Conservation (phyloP, 2,797 vertebrate genomes). For the Microctenopoma stevenorrisi region DNA sequence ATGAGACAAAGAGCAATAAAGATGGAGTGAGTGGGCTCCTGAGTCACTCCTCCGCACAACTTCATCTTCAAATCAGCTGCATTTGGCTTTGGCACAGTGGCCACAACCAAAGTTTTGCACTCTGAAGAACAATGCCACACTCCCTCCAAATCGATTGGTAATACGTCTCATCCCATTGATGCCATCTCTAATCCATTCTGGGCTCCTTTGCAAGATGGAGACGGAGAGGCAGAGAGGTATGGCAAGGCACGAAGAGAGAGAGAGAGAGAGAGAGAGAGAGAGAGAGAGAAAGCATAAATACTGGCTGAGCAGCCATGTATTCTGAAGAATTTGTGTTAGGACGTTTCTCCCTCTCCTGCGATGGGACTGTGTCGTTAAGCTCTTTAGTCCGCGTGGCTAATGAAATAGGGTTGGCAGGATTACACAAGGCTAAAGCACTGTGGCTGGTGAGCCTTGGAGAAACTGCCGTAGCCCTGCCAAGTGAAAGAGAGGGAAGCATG, state of each 20-base stretch:
- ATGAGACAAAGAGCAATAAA: slow-evolving; percentile 49
- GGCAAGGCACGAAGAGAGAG: slow-evolving; percentile 37
- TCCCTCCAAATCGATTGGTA: slow-evolving; percentile 85
- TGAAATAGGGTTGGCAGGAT: slow-evolving; percentile 86
- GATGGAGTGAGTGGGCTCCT: slow-evolving; percentile 36
- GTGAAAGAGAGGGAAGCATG: slow-evolving; percentile 64
- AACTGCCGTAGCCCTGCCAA: slow-evolving; percentile 76
- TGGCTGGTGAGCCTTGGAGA: slow-evolving; percentile 83
- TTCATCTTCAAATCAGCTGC: slow-evolving; percentile 75
- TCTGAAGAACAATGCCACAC: slow-evolving; percentile 79
- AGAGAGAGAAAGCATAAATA: slow-evolving; percentile 69
- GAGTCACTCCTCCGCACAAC: slow-evolving; percentile 47
- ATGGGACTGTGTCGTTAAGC: slow-evolving; percentile 83
- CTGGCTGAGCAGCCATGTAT: slow-evolving; percentile 77
- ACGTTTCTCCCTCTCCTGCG: slow-evolving; percentile 64
- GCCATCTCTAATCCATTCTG: slow-evolving; percentile 86
- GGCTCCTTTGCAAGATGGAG: slow-evolving; percentile 77
- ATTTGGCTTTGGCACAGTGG: slow-evolving; percentile 66
- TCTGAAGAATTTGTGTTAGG: slow-evolving; percentile 80
- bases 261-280: slow-evolving; percentile 40
- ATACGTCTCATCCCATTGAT: slow-evolving; percentile 86
- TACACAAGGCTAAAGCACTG: slow-evolving; percentile 84
- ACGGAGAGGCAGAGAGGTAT: slow-evolving; percentile 65
- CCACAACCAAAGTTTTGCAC: slow-evolving; percentile 80
- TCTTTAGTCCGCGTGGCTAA: slow-evolving; percentile 87